Base-by-base conservation (phyloP, 2,888 invertebrate species). In the Exocentrus adspersus region DNA sequence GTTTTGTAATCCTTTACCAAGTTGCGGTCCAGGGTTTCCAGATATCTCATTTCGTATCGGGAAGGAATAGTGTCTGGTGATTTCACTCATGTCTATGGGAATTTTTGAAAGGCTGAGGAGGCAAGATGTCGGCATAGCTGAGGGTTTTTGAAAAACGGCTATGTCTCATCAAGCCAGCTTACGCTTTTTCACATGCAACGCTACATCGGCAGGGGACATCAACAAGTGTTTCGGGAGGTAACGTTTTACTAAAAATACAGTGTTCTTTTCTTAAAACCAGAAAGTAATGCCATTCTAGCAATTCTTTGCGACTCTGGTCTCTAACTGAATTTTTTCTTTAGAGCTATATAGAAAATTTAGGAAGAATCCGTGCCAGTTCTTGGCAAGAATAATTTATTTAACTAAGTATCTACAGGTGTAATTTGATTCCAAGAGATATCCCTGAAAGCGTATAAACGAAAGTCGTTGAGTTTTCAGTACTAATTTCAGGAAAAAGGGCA, bases 111-210 rank as follows among this genome's bases (percentile, higher is more conserved):
- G 84, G 83, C 81, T 80, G 88, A 88, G 90, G 86, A 91, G 91
- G 91, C 91, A 91, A 91, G 91, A 91, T 91, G 91, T 91, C 90
- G 91, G 91, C 91, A 91, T 91, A 91, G 91, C 91, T 91, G 91
- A 90, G 87, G 86, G 85, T 85, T 85, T n/a, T 85, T 83, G 80
- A 85, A 87, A 87, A 86, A 87, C 91, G 90, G 91, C 91, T 91
- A 88, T 91, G 91, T 88, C 90, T 89, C 91, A 91, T 91, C 91
- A 85, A 88, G 91, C 90, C 91, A 91, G 85, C 90, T 89, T 87
- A 86, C 84, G 84, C 86, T 87, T 86, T n/a, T 83, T 85, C 85
- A 84, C 83, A 73, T 20, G 43, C 54, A 54, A 43, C 54, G 28
- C 43, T n/a, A n/a, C n/a, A n/a, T n/a, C n/a, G 17, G 14, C n/a